Evolutionary conservation across 2,113 vertebrate species (phyloP).

Genomic region (Gambusia holbrooki): DNA sequence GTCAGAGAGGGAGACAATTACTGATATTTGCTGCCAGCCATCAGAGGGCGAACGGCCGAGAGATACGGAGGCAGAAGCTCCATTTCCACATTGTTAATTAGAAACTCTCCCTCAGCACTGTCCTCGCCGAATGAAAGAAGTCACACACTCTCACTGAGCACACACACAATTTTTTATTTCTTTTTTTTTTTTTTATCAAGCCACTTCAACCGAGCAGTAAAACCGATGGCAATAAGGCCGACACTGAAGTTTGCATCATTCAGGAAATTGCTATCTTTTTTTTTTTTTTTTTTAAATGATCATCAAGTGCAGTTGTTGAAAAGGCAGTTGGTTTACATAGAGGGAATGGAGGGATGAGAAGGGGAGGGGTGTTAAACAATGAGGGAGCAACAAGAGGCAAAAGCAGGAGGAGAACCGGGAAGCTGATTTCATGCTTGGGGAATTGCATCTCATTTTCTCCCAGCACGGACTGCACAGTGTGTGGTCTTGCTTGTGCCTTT

Average conservation of each 20-base stretch:
- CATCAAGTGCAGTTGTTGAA: constrained; percentile 41
- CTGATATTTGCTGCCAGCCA: constrained; percentile 74
- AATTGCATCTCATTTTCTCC: constrained; percentile 74
- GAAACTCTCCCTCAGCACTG: constrained; percentile 52
- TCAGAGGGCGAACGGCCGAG: constrained; percentile 36
- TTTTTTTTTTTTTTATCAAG: constrained; percentile 35
- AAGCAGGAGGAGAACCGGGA: constrained; percentile 70
- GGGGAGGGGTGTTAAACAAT: constrained; percentile 12
- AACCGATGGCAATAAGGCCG: constrained; percentile 18
- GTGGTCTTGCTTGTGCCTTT: constrained; percentile 34
- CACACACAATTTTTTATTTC: constrained; percentile 18
- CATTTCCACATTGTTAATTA: constrained; percentile 73
- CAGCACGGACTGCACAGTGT: neutral
- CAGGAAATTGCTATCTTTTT: constrained; percentile 21
- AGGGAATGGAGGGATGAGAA: neutral
- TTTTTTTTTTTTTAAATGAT: constrained; percentile 50
- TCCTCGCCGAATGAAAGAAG: constrained; percentile 46
- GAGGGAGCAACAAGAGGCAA: constrained; percentile 42
- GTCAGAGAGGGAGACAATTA: constrained; percentile 69
- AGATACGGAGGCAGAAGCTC: constrained; percentile 46
- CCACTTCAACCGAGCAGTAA: constrained; percentile 11
- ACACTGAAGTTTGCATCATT: constrained; percentile 43
- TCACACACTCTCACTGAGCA: constrained; percentile 8
- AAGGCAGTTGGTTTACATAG: constrained; percentile 15
- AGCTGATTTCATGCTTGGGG: constrained; percentile 76